These are phyloP conservation scores for Uropetala carovei DNA, from an alignment of 2,888 invertebrate species.

Conservation along the genomic window DNA sequence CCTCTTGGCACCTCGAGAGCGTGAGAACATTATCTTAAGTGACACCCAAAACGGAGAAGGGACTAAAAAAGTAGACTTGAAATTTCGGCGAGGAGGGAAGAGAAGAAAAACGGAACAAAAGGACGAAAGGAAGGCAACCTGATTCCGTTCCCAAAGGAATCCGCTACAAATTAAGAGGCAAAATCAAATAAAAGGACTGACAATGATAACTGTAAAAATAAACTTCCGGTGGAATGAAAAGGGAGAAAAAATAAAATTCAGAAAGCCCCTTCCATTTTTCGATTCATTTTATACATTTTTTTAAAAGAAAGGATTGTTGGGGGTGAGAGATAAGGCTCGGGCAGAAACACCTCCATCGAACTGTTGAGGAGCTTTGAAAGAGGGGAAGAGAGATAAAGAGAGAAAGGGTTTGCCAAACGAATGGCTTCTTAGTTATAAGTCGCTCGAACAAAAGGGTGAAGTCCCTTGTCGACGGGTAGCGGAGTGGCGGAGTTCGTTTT, in stretches of 20 bases:
- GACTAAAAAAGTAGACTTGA: too few species aligned
- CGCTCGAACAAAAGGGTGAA: not conserved
- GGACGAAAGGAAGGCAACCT: not conserved
- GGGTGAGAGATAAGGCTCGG: not conserved
- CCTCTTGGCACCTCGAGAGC: too few species aligned
- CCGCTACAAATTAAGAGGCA: conserved; percentile 32
- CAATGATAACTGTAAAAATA: not conserved
- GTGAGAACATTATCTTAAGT: too few species aligned
- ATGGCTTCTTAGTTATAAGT: conserved; percentile 34
- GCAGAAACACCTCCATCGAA: too few species aligned
- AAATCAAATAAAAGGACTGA: not conserved
- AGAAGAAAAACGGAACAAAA: too few species aligned
- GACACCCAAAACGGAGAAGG: too few species aligned
- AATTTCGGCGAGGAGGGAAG: too few species aligned
- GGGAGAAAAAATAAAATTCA: not conserved
- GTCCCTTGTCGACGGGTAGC: not conserved
- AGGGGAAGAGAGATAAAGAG: not conserved
- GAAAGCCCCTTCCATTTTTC: not conserved
- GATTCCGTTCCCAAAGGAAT: conserved; percentile 12
- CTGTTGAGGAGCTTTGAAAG: not conserved
- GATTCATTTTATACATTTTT: not conserved
- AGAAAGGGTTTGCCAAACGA: not conserved
- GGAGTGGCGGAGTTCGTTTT: not conserved
- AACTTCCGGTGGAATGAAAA: not conserved
- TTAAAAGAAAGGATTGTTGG: not conserved